phyloP scores from a whole-genome alignment of 2,888 invertebrate genomes.

The Hirudinaria manillensis region DNA sequence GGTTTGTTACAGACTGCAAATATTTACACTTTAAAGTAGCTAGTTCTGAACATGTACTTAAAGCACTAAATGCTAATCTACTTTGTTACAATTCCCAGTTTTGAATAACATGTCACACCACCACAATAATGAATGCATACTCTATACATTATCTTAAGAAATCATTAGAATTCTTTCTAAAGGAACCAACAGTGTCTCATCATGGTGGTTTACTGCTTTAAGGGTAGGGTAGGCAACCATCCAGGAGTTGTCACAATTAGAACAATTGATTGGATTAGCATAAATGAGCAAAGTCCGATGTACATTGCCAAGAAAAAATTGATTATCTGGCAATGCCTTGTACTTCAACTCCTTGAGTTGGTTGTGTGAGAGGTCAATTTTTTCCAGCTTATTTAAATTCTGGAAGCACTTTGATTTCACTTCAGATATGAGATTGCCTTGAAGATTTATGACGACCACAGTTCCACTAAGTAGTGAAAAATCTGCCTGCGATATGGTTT shows the following conservation, averaged over 20 bases:
- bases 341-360: not conserved
- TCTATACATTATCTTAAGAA: not conserved
- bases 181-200: not conserved
- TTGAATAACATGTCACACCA: too few species aligned
- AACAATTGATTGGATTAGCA: not conserved
- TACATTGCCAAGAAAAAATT: not conserved
- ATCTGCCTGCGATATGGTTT: not conserved
- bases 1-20: too few species aligned
- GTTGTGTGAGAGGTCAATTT: constrained; percentile 9
- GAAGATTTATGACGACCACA: not conserved
- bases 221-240: not conserved
- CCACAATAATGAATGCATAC: not conserved
- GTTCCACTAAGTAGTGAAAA: not conserved
- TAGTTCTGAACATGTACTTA: too few species aligned
- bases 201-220: too few species aligned
- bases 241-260: constrained; percentile 5
- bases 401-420: constrained; percentile 6
- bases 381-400: not conserved
- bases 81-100: too few species aligned
- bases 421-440: not conserved
- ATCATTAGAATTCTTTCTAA: not conserved
- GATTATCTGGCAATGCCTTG: not conserved
- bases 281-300: not conserved
- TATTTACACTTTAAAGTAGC: too few species aligned
- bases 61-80: too few species aligned